Percentiles rank a stretch among this genome's conserved stretches.
These are phyloP conservation scores for Arctia plantaginis DNA, from an alignment of 2,888 invertebrate genomes.

Conservation along the genomic window DNA sequence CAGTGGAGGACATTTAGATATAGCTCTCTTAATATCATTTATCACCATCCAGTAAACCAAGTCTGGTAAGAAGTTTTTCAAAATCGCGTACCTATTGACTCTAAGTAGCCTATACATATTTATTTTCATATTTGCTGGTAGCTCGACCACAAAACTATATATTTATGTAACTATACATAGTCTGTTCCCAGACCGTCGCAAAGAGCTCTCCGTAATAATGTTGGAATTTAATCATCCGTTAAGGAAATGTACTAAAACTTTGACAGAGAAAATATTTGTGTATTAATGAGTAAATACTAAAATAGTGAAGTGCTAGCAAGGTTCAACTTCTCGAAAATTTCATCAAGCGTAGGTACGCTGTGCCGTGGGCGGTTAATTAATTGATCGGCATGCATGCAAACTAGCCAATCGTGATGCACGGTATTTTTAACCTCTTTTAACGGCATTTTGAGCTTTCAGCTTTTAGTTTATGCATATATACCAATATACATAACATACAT, in stretches of 20 bases:
- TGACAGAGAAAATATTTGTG: conserved; percentile 20
- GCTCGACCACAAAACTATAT: no score
- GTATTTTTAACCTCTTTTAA: conserved; percentile 28
- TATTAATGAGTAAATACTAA: conserved; percentile 25
- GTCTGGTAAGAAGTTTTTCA: no score
- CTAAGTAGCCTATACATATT: no score
- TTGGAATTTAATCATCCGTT: neutral
- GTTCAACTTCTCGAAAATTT: conserved; percentile 42
- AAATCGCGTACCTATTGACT: no score
- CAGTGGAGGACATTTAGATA: no score
- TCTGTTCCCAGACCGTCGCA: neutral
- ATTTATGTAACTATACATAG: no score
- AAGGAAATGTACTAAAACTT: neutral
- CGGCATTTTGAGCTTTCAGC: neutral
- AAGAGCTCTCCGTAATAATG: neutral
- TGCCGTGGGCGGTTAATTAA: conserved; percentile 40
- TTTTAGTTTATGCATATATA: neutral
- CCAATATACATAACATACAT: neutral
- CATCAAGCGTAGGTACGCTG: conserved; percentile 37
- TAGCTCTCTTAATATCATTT: no score
- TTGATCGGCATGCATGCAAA: conserved; percentile 36
- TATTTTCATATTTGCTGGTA: no score
- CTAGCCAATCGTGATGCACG: conserved; percentile 25
- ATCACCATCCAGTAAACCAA: no score
- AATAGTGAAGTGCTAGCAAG: conserved; percentile 18